Evolutionary conservation across 2,888 invertebrate genomes (phyloP).

Genomic region (Heliconius cydno): DNA sequence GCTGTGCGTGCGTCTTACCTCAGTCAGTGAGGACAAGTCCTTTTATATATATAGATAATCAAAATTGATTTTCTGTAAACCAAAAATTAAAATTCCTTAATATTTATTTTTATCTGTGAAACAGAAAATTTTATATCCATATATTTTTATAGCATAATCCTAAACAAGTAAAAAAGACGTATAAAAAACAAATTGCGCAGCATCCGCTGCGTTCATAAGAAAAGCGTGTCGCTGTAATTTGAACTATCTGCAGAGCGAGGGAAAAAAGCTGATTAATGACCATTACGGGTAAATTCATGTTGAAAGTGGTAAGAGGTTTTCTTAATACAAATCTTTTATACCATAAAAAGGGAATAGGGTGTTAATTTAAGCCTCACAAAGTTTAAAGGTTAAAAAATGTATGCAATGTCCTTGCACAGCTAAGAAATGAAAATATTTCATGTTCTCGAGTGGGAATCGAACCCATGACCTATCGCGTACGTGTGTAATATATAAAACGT

Average conservation of each 20-base stretch:
- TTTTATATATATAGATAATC: too few species aligned
- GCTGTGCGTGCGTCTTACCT: too few species aligned
- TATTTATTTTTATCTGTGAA: background rate
- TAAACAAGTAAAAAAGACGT: conserved; percentile 31
- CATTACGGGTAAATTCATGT: conserved; percentile 50
- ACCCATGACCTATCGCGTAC: background rate
- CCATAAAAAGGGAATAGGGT: background rate
- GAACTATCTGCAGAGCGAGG: conserved; percentile 50
- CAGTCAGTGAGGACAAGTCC: too few species aligned
- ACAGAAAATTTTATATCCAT: background rate
- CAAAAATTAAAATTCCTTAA: background rate
- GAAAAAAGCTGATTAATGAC: conserved; percentile 70
- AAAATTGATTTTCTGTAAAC: background rate
- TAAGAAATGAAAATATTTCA: background rate
- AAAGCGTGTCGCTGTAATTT: conserved; percentile 49
- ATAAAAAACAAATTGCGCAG: conserved; percentile 45
- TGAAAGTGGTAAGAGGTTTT: conserved; percentile 32
- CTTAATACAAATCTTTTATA: conserved; percentile 28
- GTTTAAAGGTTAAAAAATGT: too few species aligned
- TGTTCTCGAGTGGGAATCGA: background rate
- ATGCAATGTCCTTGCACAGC: background rate
- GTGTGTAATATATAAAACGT: too few species aligned
- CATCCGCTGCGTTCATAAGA: conserved; percentile 39
- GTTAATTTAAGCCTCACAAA: background rate
- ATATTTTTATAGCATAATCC: background rate